phyloP scores from a whole-genome alignment of 1,140 invertebrate species.

The Oncopodura yosiiana region DNA sequence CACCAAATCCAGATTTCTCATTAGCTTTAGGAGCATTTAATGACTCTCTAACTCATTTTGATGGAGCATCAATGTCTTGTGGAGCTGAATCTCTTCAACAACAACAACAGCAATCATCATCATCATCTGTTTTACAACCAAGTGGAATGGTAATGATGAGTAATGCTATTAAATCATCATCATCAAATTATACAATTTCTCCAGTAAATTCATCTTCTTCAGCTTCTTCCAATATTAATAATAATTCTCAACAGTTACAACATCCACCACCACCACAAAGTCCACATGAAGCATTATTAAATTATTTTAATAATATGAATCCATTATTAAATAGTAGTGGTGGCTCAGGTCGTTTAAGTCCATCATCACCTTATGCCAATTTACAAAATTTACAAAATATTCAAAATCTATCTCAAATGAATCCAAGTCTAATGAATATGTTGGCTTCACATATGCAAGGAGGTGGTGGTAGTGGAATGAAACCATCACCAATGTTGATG shows the following conservation, averaged over 20 bases:
- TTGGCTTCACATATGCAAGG: slow-evolving; percentile 8
- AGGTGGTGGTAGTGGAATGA: neutral
- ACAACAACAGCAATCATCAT: slow-evolving; percentile 11
- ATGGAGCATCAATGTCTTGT: slow-evolving; percentile 18
- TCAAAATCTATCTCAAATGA: slow-evolving; percentile 11
- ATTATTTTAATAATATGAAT: slow-evolving; percentile 16
- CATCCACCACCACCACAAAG: neutral
- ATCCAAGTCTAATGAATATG: slow-evolving; percentile 19
- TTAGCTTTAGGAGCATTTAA: slow-evolving; percentile 30
- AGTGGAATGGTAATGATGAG: slow-evolving; percentile 25
- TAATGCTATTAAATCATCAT: slow-evolving; percentile 3
- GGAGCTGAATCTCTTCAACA: slow-evolving; percentile 22
- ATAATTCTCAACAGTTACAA: slow-evolving; percentile 4
- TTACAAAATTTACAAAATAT: slow-evolving; percentile 18
- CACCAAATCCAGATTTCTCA: slow-evolving; percentile 35
- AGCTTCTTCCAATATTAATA: neutral
- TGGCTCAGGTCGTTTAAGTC: too few relatives aligned
- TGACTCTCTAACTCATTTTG: slow-evolving; percentile 3
- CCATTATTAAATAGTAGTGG: too few relatives aligned
- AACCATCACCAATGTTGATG: slow-evolving; percentile 12
- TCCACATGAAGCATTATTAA: slow-evolving; percentile 4
- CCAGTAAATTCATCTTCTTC: neutral
- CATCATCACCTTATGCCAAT: neutral
- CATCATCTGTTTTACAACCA: slow-evolving; percentile 10
- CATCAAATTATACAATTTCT: slow-evolving; percentile 12